Base-by-base conservation (phyloP, 1,140 invertebrate species). In the Orius insidiosus region DNA sequence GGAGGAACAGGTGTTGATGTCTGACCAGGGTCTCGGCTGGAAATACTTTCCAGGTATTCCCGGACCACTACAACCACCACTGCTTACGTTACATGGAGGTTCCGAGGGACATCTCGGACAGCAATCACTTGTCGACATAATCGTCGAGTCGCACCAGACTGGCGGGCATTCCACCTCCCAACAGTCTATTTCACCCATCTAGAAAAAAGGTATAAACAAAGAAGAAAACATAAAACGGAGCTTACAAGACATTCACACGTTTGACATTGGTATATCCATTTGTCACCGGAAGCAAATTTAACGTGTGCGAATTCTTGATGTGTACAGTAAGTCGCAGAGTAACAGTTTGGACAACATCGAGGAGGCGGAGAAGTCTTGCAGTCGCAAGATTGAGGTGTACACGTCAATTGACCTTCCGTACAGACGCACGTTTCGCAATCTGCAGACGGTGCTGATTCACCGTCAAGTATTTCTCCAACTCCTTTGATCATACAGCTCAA, bases 201-300 rank as follows among this genome's bases (percentile, higher is more conserved):
- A 60, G n/a, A 65, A 58, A 48, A 50, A 37, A 47, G 50, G 3
- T 4, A 24, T 24, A 24, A 24, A 24, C 3, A 3, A 24, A n/a
- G n/a, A 36, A 36, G 9, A 34, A 5, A 16, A 11, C 15, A 33
- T 32, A 31, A 37, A 36, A 37, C 13, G 11, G 61, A n/a, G n/a
- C 69, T 68, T 62, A 85, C 80, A 61, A 86, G 65, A 66, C 85
- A 90, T 67, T 88, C 84, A 68, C 85, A 90, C 47, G 79, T 84
- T 66, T 87, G 81, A 63, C 85, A 90, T 59, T 87, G 78, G 63
- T 85, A 86, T 47, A 85, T 77, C 85, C 85, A 90, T 54, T 72
- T 69, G 61, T 88, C 80, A 30, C 84, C 84, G 59, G 78, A 82
- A 54, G 73, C 70, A 58, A 83, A 79, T 51, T 74, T 67, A 46